A percentile compares a stretch with the other conserved stretches of the same genome.
phyloP scores from a whole-genome alignment of 2,888 invertebrate genomes.

The Notocelia uddmanniana region DNA sequence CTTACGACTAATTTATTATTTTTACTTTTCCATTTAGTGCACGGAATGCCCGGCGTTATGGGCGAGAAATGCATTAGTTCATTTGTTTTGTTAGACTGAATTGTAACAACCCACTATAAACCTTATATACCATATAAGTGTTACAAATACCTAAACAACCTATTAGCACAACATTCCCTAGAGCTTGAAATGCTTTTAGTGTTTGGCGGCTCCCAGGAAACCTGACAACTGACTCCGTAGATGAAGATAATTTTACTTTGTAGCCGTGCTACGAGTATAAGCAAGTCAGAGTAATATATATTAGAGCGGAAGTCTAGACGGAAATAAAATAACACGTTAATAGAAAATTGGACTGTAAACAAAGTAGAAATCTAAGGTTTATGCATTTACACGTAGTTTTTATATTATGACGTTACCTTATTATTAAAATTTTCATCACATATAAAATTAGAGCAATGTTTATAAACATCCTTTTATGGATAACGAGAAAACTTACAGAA shows the following conservation, averaged over 20 bases:
- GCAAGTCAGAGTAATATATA: no score
- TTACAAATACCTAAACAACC: not conserved
- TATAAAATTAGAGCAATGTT: not conserved
- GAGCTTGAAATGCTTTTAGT: not conserved
- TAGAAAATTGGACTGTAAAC: no score
- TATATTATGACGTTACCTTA: no score
- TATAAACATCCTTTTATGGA: not conserved
- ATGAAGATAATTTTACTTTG: not conserved
- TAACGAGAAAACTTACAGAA: no score
- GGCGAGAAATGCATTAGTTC: not conserved
- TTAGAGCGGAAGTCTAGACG: no score
- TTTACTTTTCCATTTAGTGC: not conserved
- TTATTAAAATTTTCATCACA: no score
- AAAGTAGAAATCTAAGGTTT: no score
- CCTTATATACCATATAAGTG: not conserved
- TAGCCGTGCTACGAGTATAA: not conserved
- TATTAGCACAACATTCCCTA: not conserved
- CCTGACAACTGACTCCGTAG: not conserved
- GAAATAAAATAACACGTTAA: no score
- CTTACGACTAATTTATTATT: constrained; percentile 22
- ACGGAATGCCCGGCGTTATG: not conserved
- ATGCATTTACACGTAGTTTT: no score
- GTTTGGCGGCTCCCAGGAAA: not conserved
- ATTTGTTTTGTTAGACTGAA: not conserved
- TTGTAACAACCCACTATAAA: not conserved